phyloP scores from a whole-genome alignment of 1,140 invertebrate species.

The Formica selysi region DNA sequence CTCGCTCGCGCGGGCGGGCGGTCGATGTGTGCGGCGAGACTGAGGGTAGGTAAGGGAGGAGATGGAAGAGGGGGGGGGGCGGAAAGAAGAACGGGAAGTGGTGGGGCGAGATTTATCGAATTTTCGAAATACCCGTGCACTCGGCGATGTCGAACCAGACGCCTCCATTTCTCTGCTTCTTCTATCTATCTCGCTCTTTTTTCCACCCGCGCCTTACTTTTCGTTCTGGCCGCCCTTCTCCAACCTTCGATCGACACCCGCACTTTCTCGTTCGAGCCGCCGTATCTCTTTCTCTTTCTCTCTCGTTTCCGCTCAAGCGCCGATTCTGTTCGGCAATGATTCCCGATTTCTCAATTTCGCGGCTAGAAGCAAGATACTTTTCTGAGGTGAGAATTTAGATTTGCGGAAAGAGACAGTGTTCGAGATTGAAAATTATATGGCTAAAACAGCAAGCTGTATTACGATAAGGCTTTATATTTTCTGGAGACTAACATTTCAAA shows the following conservation, averaged over 20 bases:
- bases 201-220: constrained; percentile 54
- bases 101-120: constrained; percentile 77
- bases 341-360: constrained; percentile 53
- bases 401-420: neutral
- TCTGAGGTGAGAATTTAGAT: neutral
- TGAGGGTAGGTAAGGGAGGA: constrained; percentile 31
- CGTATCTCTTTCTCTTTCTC: neutral
- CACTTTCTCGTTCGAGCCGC: constrained; percentile 37
- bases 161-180: constrained; percentile 68
- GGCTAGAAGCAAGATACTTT: constrained; percentile 6
- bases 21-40: constrained; percentile 69
- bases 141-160: constrained; percentile 74
- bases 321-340: constrained; percentile 33
- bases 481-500: neutral
- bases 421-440: constrained; percentile 27
- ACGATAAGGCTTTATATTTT: neutral
- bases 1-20: constrained; percentile 56
- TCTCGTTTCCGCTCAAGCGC: constrained; percentile 53
- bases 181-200: constrained; percentile 42
- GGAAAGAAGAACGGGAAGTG: neutral
- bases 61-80: neutral
- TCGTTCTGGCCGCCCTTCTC: constrained; percentile 19
- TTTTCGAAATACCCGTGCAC: constrained; percentile 79
- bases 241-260: no score
- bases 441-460: neutral